Conservation (phyloP, 1,140 invertebrate species). For the Penaeus vannamei region DNA sequence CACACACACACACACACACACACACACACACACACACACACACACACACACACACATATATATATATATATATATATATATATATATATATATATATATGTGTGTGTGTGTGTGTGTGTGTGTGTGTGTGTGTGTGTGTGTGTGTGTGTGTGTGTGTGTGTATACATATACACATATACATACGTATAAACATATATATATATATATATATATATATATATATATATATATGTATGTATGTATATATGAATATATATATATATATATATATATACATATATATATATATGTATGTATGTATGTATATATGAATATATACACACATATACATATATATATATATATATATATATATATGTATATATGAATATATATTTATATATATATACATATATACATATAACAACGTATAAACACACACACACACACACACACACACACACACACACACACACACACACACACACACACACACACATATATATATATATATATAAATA, state of each 20-base stretch:
- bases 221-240: neutral
- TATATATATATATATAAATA: neutral
- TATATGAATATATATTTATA: conserved; percentile 46
- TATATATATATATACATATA: neutral
- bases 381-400: conserved; percentile 52
- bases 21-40: conserved; percentile 18
- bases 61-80: conserved; percentile 34
- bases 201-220: conserved; percentile 25
- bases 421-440: neutral
- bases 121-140: neutral
- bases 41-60: conserved; percentile 22
- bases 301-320: neutral
- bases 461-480: neutral
- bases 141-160: neutral
- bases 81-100: neutral
- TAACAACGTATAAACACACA: neutral
- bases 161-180: neutral
- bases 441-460: neutral
- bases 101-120: too few relatives aligned
- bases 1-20: neutral
- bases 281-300: neutral
- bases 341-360: conserved; percentile 39
- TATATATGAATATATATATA: neutral
- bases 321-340: conserved; percentile 39
- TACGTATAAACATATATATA: neutral